phyloP scores from a whole-genome alignment of 2,113 vertebrate species.

The Aphelocoma coerulescens region DNA sequence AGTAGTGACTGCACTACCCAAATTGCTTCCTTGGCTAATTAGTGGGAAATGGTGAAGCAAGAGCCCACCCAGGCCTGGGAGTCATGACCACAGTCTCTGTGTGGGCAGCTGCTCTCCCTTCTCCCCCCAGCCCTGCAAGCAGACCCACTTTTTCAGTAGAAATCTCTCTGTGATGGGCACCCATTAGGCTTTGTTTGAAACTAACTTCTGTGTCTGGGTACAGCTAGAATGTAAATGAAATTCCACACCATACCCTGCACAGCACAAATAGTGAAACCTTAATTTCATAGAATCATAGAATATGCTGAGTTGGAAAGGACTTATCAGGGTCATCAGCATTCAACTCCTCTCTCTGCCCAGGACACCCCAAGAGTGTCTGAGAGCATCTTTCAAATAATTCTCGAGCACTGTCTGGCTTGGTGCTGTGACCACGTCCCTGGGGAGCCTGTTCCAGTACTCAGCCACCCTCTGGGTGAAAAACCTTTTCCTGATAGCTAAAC shows the following conservation, averaged over 20 bases:
- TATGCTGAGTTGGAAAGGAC: background rate
- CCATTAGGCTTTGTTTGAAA: background rate
- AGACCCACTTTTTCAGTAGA: background rate
- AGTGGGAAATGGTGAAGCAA: background rate
- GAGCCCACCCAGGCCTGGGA: background rate
- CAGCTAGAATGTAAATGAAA: fast-evolving
- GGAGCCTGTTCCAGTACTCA: background rate
- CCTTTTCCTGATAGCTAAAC: background rate
- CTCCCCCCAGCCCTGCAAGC: background rate
- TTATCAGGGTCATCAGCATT: background rate
- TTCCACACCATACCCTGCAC: background rate
- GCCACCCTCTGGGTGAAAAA: background rate
- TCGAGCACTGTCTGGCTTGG: background rate
- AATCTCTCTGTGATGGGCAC: background rate
- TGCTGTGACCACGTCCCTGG: background rate
- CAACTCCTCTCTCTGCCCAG: background rate
- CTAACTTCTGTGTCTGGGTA: background rate
- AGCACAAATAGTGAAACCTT: background rate
- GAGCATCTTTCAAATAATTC: background rate
- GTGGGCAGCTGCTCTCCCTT: background rate
- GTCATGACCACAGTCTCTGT: fast-evolving
- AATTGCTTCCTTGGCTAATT: background rate
- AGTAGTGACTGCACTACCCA: background rate
- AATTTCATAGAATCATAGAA: background rate
- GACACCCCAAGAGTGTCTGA: background rate